phyloP scores from a whole-genome alignment of 2,888 invertebrate genomes.

The Drosophila leonis region DNA sequence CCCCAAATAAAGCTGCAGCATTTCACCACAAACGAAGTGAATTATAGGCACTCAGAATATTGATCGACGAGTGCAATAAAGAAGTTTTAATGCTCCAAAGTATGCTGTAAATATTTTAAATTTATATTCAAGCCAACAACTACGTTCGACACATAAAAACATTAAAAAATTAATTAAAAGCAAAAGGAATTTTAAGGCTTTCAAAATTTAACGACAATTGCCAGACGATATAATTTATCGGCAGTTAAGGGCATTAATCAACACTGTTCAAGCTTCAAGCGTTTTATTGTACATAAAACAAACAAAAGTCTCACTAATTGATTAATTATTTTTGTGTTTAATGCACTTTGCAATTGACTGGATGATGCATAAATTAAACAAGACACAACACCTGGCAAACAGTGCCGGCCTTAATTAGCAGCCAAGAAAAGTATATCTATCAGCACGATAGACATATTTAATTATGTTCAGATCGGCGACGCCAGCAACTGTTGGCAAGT shows the following conservation, averaged over 20 bases:
- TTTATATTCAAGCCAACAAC: not conserved
- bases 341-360: constrained; percentile 1
- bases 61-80: constrained; percentile 1
- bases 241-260: not conserved
- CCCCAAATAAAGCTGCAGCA: constrained; percentile 33
- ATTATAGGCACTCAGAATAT: constrained; percentile 6
- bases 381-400: constrained; percentile 23
- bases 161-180: not conserved
- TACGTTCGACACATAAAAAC: not conserved
- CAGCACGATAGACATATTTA: constrained; percentile 34
- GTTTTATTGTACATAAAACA: not conserved
- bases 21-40: constrained; percentile 1
- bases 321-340: constrained; percentile 8
- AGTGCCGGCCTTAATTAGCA: constrained; percentile 41
- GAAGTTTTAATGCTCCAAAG: not conserved
- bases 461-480: constrained; percentile 49
- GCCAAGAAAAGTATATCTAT: constrained; percentile 18
- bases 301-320: not conserved
- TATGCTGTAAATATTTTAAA: constrained; percentile 2
- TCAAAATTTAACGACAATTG: not conserved
- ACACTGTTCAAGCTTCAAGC: not conserved
- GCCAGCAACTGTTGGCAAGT: constrained; percentile 33
- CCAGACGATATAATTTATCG: not conserved
- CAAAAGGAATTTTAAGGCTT: not conserved
- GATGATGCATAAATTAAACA: constrained; percentile 4